These are phyloP conservation scores for Onychostoma macrolepis DNA, from an alignment of 2,113 vertebrate genomes.

Conservation along the genomic window DNA sequence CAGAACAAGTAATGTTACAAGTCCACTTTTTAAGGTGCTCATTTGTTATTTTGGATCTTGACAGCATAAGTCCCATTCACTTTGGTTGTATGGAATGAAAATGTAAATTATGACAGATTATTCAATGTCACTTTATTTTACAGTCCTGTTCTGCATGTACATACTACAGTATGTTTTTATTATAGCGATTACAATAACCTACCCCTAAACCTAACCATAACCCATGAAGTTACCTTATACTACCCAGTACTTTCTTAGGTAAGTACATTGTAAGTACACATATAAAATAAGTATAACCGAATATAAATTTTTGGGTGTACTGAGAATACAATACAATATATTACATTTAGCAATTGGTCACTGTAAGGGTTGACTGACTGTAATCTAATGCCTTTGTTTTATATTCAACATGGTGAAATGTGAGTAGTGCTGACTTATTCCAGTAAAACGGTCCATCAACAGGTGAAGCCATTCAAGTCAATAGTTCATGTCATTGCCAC, in stretches of 20 bases:
- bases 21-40: background rate
- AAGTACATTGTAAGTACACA: no score
- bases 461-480: slow-evolving; percentile 22
- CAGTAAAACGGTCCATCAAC: slow-evolving; percentile 24
- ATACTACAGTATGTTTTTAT: no score
- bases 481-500: slow-evolving; percentile 22
- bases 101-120: background rate
- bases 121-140: background rate
- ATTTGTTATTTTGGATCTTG: background rate
- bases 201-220: no score
- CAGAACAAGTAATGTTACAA: background rate
- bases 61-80: background rate
- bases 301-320: no score
- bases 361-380: background rate
- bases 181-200: no score
- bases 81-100: background rate
- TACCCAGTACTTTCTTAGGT: no score
- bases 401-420: background rate
- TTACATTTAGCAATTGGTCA: background rate
- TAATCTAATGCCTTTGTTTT: background rate
- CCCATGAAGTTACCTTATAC: no score
- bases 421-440: background rate
- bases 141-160: no score
- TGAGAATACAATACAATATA: no score
- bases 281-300: no score